Evolutionary conservation across 2,888 invertebrate genomes (phyloP).

Genomic region (Ectobius pallidus): DNA sequence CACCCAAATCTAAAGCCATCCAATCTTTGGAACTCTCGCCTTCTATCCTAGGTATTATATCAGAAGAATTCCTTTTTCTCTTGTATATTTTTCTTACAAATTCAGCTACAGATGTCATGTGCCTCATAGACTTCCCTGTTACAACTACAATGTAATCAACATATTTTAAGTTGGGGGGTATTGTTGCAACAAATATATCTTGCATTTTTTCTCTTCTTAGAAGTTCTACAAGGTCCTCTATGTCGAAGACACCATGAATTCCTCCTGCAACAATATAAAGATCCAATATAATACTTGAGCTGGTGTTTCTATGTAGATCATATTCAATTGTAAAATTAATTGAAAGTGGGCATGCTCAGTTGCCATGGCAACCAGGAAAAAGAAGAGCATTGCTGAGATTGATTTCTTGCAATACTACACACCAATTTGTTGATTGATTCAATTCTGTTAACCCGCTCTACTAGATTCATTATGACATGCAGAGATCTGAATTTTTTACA

Average conservation of each 20-base stretch:
- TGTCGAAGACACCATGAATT: slow-evolving; percentile 81
- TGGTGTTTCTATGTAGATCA: too few relatives aligned
- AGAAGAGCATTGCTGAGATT: too few relatives aligned
- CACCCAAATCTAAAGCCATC: slow-evolving; percentile 91
- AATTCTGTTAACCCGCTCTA: too few relatives aligned
- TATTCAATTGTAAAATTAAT: too few relatives aligned
- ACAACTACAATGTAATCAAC: slow-evolving; percentile 86
- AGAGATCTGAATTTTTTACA: too few relatives aligned
- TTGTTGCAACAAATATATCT: slow-evolving; percentile 79
- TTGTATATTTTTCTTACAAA: slow-evolving; percentile 80
- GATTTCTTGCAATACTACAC: too few relatives aligned
- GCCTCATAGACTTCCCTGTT: slow-evolving; percentile 73
- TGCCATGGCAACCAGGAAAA: too few relatives aligned
- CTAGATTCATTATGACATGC: too few relatives aligned
- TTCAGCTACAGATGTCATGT: slow-evolving; percentile 74
- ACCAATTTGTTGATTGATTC: too few relatives aligned
- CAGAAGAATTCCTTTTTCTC: slow-evolving; percentile 66
- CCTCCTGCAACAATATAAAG: slow-evolving; percentile 67
- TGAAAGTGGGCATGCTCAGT: slow-evolving; percentile 21
- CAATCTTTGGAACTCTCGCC: slow-evolving; percentile 79
- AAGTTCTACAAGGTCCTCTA: slow-evolving; percentile 81
- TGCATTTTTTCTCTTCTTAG: slow-evolving; percentile 77
- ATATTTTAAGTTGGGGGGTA: slow-evolving; percentile 77
- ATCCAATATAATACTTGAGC: too few relatives aligned
- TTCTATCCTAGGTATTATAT: slow-evolving; percentile 76